Percentiles rank a stretch among this genome's conserved stretches.
Evolutionary conservation across 2,113 vertebrate species (phyloP).

Genomic region (Bufo gargarizans): DNA sequence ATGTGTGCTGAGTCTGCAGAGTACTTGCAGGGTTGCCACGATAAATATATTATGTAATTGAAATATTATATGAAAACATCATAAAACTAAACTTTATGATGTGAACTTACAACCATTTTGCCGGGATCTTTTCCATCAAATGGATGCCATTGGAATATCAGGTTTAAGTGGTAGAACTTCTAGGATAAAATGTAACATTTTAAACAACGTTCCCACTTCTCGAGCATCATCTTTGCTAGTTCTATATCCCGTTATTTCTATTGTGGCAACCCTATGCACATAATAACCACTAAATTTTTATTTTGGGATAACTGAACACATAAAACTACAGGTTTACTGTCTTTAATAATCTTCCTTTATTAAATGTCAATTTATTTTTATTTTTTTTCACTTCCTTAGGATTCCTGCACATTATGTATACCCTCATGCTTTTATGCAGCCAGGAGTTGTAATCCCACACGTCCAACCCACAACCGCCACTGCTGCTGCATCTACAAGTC

Average conservation of each 20-base stretch:
- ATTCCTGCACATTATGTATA: constrained; percentile 97
- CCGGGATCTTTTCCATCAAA: neutral
- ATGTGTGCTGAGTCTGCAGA: constrained; percentile 90
- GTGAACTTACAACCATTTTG: neutral
- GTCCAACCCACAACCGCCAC: constrained; percentile 85
- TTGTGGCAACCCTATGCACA: constrained; percentile 96
- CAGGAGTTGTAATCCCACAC: constrained; percentile 94
- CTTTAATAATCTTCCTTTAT: constrained; percentile 48
- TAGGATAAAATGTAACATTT: neutral
- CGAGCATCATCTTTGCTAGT: neutral
- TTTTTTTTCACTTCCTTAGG: constrained; percentile 76
- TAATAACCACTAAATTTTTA: constrained; percentile 88
- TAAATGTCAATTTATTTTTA: constrained; percentile 66
- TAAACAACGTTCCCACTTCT: neutral
- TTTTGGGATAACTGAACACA: constrained; percentile 73
- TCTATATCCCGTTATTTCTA: constrained; percentile 65
- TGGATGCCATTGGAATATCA: neutral
- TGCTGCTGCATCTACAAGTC: constrained; percentile 80
- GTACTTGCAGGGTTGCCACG: constrained; percentile 94
- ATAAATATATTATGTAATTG: constrained; percentile 67
- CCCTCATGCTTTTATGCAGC: constrained; percentile 96
- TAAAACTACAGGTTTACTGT: neutral
- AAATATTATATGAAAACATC: neutral
- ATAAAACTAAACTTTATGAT: neutral
- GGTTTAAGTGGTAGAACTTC: neutral